Evolutionary conservation across 2,888 invertebrate species (phyloP).

Genomic region (Meliscaeva auricollis): DNA sequence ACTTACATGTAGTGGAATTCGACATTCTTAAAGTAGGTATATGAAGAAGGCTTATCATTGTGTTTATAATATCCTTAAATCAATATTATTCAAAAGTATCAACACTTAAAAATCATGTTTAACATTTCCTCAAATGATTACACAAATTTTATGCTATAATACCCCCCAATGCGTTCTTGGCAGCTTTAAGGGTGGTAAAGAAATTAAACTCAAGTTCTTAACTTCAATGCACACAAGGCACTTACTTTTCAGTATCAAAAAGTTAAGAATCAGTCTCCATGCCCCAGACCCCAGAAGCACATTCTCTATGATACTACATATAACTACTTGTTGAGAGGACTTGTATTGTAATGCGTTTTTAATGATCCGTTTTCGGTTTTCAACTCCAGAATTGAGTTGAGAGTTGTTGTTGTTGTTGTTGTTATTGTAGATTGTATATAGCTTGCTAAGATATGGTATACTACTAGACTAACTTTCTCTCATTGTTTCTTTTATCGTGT

Average conservation of each 20-base stretch:
- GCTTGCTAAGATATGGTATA: too few species aligned
- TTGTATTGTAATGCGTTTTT: conserved; percentile 72
- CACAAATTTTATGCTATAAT: background rate
- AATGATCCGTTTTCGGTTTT: conserved; percentile 63
- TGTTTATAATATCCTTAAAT: too few species aligned
- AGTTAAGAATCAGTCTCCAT: background rate
- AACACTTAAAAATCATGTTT: too few species aligned
- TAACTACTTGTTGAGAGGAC: conserved; percentile 58
- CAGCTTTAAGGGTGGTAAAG: background rate
- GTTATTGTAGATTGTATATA: background rate
- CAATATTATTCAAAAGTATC: background rate
- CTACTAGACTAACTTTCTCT: background rate
- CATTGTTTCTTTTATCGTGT: background rate
- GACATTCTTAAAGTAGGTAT: too few species aligned
- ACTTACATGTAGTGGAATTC: too few species aligned
- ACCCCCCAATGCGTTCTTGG: background rate
- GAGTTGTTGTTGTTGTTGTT: background rate
- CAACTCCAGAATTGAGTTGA: background rate
- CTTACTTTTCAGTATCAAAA: background rate
- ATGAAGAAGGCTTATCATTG: too few species aligned
- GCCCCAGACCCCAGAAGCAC: too few species aligned
- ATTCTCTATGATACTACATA: background rate
- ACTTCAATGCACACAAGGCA: background rate
- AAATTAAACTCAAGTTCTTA: background rate
- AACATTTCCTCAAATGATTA: background rate